phyloP scores from a whole-genome alignment of 1,140 invertebrate genomes.

The Calephelis nemesis region DNA sequence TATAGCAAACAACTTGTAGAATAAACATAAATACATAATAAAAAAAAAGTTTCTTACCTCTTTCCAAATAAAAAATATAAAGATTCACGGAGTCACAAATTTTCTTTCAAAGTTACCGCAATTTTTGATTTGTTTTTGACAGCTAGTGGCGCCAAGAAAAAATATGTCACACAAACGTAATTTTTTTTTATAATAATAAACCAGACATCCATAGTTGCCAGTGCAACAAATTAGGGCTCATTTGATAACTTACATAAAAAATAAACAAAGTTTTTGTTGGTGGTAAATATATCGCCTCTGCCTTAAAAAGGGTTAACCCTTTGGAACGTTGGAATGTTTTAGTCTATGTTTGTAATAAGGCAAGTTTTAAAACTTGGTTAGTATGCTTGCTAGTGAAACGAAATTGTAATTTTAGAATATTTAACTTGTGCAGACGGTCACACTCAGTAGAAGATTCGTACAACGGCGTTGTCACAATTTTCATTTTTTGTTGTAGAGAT shows the following conservation, averaged over 20 bases:
- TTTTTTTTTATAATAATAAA: constrained; percentile 34
- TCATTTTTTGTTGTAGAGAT: no score
- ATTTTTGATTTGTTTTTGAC: constrained; percentile 38
- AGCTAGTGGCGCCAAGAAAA: constrained; percentile 49
- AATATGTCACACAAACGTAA: constrained; percentile 32
- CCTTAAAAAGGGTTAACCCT: constrained; percentile 27
- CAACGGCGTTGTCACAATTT: no score
- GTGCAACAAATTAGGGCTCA: constrained; percentile 10
- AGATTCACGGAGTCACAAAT: constrained; percentile 35
- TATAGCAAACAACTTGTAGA: constrained; percentile 30
- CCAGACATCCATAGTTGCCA: neutral
- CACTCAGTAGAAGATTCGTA: no score
- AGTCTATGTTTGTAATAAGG: no score
- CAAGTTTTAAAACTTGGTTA: no score
- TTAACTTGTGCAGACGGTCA: no score
- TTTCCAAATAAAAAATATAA: constrained; percentile 30
- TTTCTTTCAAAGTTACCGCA: constrained; percentile 36
- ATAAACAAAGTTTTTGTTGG: constrained; percentile 30
- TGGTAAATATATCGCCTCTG: constrained; percentile 32
- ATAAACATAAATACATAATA: constrained; percentile 27
- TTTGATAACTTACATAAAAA: constrained; percentile 28
- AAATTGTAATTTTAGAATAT: no score
- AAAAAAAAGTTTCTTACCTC: constrained; percentile 29
- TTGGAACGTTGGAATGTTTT: no score
- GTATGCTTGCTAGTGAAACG: no score